Evolutionary conservation across 2,113 vertebrate species (phyloP).

Genomic region (Lates calcarifer): DNA sequence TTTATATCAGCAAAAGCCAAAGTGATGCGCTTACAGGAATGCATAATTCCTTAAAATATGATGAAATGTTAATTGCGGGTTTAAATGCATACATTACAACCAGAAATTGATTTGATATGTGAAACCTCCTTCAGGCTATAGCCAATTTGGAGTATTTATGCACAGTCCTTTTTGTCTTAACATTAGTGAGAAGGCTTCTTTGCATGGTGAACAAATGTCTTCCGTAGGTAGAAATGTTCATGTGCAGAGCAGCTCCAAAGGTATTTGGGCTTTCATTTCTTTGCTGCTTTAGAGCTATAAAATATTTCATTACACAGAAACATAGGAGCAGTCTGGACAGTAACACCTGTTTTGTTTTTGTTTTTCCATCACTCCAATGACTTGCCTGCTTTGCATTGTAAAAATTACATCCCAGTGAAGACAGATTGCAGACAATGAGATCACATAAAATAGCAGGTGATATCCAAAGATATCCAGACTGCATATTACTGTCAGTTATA

Average conservation of each 20-base stretch:
- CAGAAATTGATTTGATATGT: not conserved
- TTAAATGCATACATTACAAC: not conserved
- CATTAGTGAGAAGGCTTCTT: not conserved
- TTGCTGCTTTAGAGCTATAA: not conserved
- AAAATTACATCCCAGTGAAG: constrained; percentile 41
- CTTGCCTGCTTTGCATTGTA: constrained; percentile 21
- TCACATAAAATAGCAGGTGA: constrained; percentile 55
- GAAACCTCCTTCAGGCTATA: not conserved
- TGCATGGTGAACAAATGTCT: not conserved
- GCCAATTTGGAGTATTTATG: not conserved
- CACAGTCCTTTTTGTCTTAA: not conserved
- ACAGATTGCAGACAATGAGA: constrained; percentile 51
- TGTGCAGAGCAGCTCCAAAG: not conserved
- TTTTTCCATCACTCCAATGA: not conserved
- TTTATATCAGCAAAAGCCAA: not conserved
- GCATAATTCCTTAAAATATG: not conserved
- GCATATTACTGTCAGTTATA: constrained; percentile 48
- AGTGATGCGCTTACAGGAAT: not conserved
- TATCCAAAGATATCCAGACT: constrained; percentile 31
- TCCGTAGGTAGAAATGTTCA: not conserved
- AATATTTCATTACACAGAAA: constrained; percentile 6
- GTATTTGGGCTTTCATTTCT: not conserved
- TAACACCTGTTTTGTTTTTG: constrained; percentile 18
- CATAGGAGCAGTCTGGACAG: constrained; percentile 6
- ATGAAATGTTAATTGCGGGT: not conserved